These are phyloP conservation scores for Pseudobourletiella spinata DNA, from an alignment of 1,140 invertebrate species.

Conservation along the genomic window DNA sequence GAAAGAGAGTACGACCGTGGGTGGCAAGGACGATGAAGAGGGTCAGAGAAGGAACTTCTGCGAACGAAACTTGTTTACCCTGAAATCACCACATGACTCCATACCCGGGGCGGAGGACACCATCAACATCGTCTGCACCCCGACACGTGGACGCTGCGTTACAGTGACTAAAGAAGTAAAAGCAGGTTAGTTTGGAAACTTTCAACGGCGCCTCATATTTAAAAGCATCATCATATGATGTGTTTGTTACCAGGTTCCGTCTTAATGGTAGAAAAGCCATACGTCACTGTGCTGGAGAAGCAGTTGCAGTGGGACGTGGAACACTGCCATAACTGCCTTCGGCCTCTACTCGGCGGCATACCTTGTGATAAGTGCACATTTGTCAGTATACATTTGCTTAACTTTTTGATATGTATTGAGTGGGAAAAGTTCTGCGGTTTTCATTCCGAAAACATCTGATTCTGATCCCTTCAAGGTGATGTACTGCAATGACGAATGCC, in stretches of 20 bases:
- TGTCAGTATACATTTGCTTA: slow-evolving; percentile 15
- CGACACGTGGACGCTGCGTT: slow-evolving; percentile 13
- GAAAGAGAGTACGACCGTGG: not conserved
- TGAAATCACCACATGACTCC: not conserved
- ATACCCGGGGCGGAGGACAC: slow-evolving; percentile 15
- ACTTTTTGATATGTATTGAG: not conserved
- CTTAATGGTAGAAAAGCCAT: slow-evolving; percentile 24
- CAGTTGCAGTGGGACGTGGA: slow-evolving; percentile 6
- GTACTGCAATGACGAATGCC: slow-evolving; percentile 20
- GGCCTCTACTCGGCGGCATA: slow-evolving; percentile 6
- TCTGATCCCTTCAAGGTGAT: slow-evolving; percentile 11
- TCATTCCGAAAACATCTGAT: not conserved
- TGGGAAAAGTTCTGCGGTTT: not conserved
- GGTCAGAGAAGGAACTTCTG: not conserved
- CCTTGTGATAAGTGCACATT: slow-evolving; percentile 27
- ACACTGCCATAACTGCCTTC: slow-evolving; percentile 23
- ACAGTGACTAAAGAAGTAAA: slow-evolving; percentile 7
- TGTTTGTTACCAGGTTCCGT: slow-evolving; percentile 17
- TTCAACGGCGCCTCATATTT: not conserved
- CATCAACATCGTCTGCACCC: slow-evolving; percentile 9
- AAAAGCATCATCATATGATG: no score
- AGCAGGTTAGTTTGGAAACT: slow-evolving; percentile 8
- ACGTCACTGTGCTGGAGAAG: slow-evolving; percentile 11
- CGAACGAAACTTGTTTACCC: not conserved
- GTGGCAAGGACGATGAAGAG: not conserved